A percentile compares a stretch with the other conserved stretches of the same genome.
phyloP scores from a whole-genome alignment of 2,797 vertebrate genomes.

The Babyrousa celebensis region DNA sequence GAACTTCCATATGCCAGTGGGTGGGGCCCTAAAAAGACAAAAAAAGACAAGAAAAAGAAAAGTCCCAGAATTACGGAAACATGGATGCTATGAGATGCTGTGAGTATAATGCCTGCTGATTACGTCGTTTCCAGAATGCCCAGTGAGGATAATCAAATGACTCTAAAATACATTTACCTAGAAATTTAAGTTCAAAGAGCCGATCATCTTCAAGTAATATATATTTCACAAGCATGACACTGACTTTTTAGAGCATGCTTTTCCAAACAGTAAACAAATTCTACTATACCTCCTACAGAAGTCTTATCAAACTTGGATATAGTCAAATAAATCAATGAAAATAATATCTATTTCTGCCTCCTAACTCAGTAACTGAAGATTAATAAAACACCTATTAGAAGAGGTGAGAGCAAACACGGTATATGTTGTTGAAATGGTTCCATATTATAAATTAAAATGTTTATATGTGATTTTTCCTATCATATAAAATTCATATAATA shows the following conservation, averaged over 20 bases:
- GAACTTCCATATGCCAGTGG: no score
- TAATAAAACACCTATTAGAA: background rate
- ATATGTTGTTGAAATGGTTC: background rate
- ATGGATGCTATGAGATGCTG: background rate
- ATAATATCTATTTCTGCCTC: background rate
- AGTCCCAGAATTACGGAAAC: background rate
- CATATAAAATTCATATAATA: background rate
- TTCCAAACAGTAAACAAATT: background rate
- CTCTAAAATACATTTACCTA: slow-evolving; percentile 6
- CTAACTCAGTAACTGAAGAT: background rate
- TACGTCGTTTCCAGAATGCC: slow-evolving; percentile 2
- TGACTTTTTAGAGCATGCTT: background rate
- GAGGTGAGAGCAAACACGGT: background rate
- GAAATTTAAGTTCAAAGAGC: slow-evolving; percentile 2
- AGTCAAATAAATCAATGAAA: background rate
- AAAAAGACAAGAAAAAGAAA: background rate
- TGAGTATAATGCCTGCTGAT: background rate
- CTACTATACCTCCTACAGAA: background rate
- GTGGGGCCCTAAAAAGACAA: no score
- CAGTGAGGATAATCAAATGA: background rate
- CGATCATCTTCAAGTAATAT: background rate
- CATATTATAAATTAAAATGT: background rate
- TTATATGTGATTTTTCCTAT: slow-evolving; percentile 5
- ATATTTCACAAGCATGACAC: background rate
- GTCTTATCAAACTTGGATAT: background rate